Conservation (phyloP, 2,888 invertebrate species). For the Podotricha telesiphe region DNA sequence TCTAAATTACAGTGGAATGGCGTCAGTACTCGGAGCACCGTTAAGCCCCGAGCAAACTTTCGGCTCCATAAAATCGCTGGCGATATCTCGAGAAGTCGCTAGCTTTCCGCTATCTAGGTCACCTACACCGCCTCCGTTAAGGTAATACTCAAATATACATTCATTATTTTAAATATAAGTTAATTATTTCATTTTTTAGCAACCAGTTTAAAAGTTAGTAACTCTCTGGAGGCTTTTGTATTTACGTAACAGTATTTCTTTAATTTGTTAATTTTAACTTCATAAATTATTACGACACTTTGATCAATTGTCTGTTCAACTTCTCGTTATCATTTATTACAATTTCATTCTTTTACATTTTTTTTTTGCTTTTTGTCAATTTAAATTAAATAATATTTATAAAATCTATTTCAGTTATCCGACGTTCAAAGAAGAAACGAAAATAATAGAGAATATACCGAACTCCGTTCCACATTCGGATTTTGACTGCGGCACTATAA, state of each 20-base stretch:
- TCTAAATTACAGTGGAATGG: conserved; percentile 83
- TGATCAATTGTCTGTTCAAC: too few species aligned
- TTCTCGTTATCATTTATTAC: too few species aligned
- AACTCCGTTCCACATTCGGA: conserved; percentile 70
- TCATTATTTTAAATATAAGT: neutral
- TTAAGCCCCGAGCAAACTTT: conserved; percentile 89
- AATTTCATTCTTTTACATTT: too few species aligned
- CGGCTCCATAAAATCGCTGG: conserved; percentile 89
- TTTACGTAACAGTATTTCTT: too few species aligned
- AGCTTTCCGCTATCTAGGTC: conserved; percentile 90
- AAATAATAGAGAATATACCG: conserved; percentile 65
- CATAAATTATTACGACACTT: too few species aligned
- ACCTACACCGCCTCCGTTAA: conserved; percentile 87
- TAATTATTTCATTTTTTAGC: neutral
- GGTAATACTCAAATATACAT: conserved; percentile 53
- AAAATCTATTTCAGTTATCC: conserved; percentile 65
- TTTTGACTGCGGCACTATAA: conserved; percentile 74
- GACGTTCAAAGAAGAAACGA: conserved; percentile 73
- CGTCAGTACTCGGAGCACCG: conserved; percentile 86
- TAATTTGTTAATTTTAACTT: too few species aligned
- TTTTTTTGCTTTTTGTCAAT: neutral
- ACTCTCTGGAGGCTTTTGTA: too few species aligned
- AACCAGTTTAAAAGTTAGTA: too few species aligned
- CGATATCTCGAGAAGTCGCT: conserved; percentile 89
- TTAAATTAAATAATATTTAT: neutral